Evolutionary conservation across 2,113 vertebrate species (phyloP), one percentile per base, ranked within the genome.

Genomic region (Barbus barbus): DNA sequence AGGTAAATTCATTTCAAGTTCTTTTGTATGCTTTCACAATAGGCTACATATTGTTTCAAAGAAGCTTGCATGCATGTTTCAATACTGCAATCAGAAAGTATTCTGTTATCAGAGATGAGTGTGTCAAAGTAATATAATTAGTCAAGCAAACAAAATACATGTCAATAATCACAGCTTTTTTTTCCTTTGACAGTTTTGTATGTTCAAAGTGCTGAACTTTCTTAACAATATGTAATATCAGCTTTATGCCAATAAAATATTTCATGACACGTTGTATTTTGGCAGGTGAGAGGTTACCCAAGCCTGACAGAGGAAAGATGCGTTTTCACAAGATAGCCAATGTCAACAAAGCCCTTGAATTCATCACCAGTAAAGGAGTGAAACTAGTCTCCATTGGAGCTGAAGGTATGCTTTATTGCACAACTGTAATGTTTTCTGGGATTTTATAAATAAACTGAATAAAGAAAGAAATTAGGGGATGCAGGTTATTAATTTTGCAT

Each of bases 251-350:
- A 63, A 22, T 5, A 0, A 1, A n/a, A 13, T 41, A 12, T 33
- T 46, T 46, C 11, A 22, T 73, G 1, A 36, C 38, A 31, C 75
- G 9, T 33, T 13, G 12, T 56, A 18, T 71, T 36, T 86, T 84
- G 89, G 13, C 89, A 99, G 98, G 98, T 73, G 97, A 99, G 91
- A 95, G 98, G 85, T 94, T 99, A 91, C 95, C 97, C 0, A 99
- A 99, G 90, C 98, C 98, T 71, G 98, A 99, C 94, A 93, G 97
- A 94, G 98, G 98, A 63, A 99, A 99, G 92, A 99, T 99, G 98
- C 96, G 98, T 28, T 99, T 99, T 95, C 98, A 99, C 91, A 99
- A 99, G 95, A 99, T 99, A 3, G 98, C 98, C 13, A 99, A 99
- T 7, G 98, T 99, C 92, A 99, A 99, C 94, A 99, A 99, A 94